Conservation (phyloP, 2,797 vertebrate genomes). For the Diceros bicornis region DNA sequence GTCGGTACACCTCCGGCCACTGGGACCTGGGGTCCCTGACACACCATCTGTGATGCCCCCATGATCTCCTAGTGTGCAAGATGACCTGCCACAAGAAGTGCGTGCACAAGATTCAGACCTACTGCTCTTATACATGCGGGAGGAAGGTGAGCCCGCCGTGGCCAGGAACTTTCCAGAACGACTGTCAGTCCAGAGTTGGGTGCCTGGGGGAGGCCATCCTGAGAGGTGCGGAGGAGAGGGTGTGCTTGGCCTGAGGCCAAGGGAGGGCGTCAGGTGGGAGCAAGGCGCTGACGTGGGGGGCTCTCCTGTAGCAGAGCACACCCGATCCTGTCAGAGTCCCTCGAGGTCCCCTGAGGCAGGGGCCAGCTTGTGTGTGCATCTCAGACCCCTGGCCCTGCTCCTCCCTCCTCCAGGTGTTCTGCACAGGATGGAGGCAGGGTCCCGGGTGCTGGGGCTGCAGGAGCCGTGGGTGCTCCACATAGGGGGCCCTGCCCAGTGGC, state of each 20-base stretch:
- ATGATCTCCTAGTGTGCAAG: constrained; percentile 93
- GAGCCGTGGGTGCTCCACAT: not conserved
- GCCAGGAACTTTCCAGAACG: rapidly evolving
- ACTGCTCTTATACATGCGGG: constrained; percentile 92
- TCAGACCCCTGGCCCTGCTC: not conserved
- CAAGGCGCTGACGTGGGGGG: not conserved
- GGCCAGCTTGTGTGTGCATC: not conserved
- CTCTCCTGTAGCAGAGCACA: not conserved
- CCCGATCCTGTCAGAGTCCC: not conserved
- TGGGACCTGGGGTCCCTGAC: not conserved
- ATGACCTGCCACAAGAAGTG: constrained; percentile 99
- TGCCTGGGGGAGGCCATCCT: not conserved
- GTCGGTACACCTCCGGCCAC: rapidly evolving
- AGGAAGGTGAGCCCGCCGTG: constrained; percentile 91
- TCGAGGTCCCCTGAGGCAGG: not conserved
- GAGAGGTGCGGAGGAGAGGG: not conserved
- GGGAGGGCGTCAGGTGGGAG: not conserved
- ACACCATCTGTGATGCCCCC: not conserved
- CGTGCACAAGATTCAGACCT: constrained; percentile 93
- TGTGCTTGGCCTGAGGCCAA: no score
- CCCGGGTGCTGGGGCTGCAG: not conserved
- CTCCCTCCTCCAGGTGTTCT: not conserved
- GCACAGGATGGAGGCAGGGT: not conserved
- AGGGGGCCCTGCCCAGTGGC: not conserved
- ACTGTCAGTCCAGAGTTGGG: not conserved